Evolutionary conservation across 1,140 invertebrate species (phyloP).

Genomic region (Centruroides vittatus): DNA sequence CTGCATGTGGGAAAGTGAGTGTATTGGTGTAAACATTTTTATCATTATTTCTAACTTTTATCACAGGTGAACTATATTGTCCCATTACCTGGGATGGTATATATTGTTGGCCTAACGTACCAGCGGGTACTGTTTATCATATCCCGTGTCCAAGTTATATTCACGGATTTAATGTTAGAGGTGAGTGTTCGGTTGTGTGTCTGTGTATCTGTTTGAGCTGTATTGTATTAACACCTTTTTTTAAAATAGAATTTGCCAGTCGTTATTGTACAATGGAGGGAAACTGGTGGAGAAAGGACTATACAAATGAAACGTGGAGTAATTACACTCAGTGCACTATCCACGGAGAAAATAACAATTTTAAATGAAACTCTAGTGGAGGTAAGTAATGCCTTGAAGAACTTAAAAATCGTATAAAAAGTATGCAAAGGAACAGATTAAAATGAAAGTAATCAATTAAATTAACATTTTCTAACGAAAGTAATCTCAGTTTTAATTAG

Average conservation of each 20-base stretch:
- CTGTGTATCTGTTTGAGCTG: background rate
- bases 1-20: no score
- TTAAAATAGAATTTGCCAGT: slow-evolving; percentile 19
- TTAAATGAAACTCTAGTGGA: slow-evolving; percentile 7
- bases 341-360: background rate
- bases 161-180: slow-evolving; percentile 13
- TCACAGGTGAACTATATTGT: background rate
- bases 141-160: slow-evolving; percentile 13
- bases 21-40: no score
- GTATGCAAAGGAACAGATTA: background rate
- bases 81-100: slow-evolving; percentile 17
- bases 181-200: background rate
- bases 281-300: slow-evolving; percentile 37
- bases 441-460: background rate
- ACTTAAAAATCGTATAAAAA: no score
- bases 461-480: background rate
- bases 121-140: slow-evolving; percentile 4
- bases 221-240: background rate
- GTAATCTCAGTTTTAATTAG: background rate
- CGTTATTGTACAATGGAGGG: slow-evolving; percentile 39
- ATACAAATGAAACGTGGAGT: slow-evolving; percentile 36
- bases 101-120: slow-evolving; percentile 15
- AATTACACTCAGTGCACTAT: slow-evolving; percentile 40
- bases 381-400: background rate
- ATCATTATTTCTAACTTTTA: no score